Conservation (phyloP, 2,888 invertebrate species). For the Drymonia ruficornis region DNA sequence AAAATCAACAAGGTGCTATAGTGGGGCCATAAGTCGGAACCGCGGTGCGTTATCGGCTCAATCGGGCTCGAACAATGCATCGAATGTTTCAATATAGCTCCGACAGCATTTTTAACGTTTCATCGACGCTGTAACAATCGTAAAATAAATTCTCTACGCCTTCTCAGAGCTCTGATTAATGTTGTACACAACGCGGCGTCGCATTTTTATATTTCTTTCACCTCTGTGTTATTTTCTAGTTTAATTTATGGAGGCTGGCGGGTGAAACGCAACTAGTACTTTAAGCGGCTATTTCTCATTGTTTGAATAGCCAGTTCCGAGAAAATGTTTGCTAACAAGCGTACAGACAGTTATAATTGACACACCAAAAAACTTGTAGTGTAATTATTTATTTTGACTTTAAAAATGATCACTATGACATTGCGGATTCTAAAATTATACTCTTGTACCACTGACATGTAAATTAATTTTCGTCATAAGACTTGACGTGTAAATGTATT, state of each 20-base stretch:
- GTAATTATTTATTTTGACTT: conserved; percentile 25
- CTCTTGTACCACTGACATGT: conserved; percentile 18
- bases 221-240: conserved; percentile 72
- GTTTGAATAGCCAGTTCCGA: conserved; percentile 23
- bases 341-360: conserved; percentile 11
- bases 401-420: conserved; percentile 19
- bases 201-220: conserved; percentile 74
- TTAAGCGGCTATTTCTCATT: conserved; percentile 48
- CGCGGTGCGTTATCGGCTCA: conserved; percentile 77
- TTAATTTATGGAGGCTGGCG: conserved; percentile 74
- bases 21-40: conserved; percentile 64
- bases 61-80: conserved; percentile 80
- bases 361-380: conserved; percentile 15
- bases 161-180: conserved; percentile 83
- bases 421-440: conserved; percentile 19
- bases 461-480: conserved; percentile 25
- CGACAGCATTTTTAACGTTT: conserved; percentile 84
- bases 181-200: conserved; percentile 76
- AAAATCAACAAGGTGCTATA: conserved; percentile 80
- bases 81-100: conserved; percentile 82
- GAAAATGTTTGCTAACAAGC: conserved; percentile 17
- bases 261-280: conserved; percentile 46
- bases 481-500: conserved; percentile 13
- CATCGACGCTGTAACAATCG: conserved; percentile 83
- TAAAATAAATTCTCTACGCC: conserved; percentile 84